phyloP scores from a whole-genome alignment of 2,888 invertebrate genomes.

The Glomeris marginata region DNA sequence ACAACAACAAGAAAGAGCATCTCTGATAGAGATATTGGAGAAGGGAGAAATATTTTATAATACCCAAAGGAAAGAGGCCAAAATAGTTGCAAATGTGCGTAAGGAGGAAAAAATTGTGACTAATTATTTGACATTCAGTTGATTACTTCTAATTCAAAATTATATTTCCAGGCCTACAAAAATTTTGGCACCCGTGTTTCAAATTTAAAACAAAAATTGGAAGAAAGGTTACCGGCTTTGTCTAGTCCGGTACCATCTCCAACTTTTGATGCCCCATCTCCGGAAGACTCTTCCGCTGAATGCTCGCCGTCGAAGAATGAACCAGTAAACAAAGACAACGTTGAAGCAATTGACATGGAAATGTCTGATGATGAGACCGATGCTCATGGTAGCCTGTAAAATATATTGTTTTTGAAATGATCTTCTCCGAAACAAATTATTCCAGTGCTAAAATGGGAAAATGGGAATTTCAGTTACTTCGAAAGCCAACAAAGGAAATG shows the following conservation, averaged over 20 bases:
- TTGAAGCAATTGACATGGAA: slow-evolving; percentile 16
- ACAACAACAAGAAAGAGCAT: slow-evolving; percentile 65
- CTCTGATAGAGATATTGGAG: slow-evolving; percentile 58
- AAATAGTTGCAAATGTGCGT: slow-evolving; percentile 87
- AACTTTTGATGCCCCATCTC: slow-evolving; percentile 54
- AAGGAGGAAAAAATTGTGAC: no score
- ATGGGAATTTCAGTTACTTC: no score
- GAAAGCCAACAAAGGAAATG: no score
- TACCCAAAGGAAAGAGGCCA: slow-evolving; percentile 82
- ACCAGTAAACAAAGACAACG: slow-evolving; percentile 12
- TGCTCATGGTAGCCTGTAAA: not conserved
- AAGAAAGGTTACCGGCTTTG: slow-evolving; percentile 58
- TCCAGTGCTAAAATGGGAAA: no score
- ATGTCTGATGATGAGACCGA: slow-evolving; percentile 15
- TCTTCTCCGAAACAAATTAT: no score
- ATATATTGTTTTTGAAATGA: not conserved
- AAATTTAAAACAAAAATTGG: slow-evolving; percentile 66
- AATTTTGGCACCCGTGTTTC: slow-evolving; percentile 82
- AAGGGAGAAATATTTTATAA: slow-evolving; percentile 76
- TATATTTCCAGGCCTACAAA: slow-evolving; percentile 61
- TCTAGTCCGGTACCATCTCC: slow-evolving; percentile 47
- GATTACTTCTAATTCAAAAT: slow-evolving; percentile 14
- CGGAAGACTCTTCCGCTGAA: slow-evolving; percentile 25
- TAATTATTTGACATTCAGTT: no score
- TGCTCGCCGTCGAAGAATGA: slow-evolving; percentile 3